Evolutionary conservation across 2,888 invertebrate species (phyloP), one percentile per base, ranked within the genome.

Genomic region (Pimpla rufipes): DNA sequence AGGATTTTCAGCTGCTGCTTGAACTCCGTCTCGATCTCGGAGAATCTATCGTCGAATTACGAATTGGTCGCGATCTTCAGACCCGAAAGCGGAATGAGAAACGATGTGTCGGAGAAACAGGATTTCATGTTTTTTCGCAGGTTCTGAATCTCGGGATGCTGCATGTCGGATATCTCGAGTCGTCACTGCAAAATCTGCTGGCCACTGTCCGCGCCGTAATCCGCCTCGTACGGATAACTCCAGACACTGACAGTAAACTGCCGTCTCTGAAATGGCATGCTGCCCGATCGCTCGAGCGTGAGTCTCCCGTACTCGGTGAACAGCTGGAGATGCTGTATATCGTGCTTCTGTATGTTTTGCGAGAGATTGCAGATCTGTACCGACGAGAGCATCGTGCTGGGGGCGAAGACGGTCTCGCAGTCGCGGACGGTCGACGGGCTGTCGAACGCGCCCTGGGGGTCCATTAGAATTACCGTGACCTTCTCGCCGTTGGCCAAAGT

Each of bases 301-400:
- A 99, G 94, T 77, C 99, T 96, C 0, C 99, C 99, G 94, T 99
- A 99, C 93, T 99, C 99, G 59, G 99, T 99, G 94, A 99, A 99
- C 75, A 99, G 94, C 94, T 97, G 98, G 89, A 99, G 94, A 94
- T 99, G 98, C 93, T 99, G 99, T 70, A 99, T 94, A 93, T 99
- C 99, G 93, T 99, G 99, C 93, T 99, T 99, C 93, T 99, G 99
- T 79, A 99, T 98, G 93, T 99, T 99, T 93, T 98, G 98, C 77
- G 98, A 97, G 83, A 99, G 94, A 94, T 99, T 99, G 93, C 98
- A 99, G 79, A 98, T 97, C 94, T 99, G 99, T 75, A 99, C 98
- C 5, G 99, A 99, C 80, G 99, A 98, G 82, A 99, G 94, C 99
- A 99, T 99, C 59, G 99, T 99, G 94, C 99, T 99, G 18, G 99